phyloP scores from a whole-genome alignment of 2,113 vertebrate genomes.

The Pitta sordida region DNA sequence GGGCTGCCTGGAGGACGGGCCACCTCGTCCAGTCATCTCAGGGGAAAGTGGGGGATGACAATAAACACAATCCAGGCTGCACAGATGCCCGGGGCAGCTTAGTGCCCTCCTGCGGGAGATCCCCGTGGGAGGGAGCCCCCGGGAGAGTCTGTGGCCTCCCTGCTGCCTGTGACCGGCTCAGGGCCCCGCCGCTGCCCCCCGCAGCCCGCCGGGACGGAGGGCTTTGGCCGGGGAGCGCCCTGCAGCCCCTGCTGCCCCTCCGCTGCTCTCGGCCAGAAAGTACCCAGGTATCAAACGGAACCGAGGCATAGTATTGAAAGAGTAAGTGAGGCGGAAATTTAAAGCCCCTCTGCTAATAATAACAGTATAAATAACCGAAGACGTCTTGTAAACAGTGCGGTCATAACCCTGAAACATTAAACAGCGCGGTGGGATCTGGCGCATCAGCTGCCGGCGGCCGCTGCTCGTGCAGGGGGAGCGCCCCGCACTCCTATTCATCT shows the following conservation, averaged over 20 bases:
- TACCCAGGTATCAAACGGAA: constrained; percentile 47
- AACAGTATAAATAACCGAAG: constrained; percentile 94
- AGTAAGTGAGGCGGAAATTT: constrained; percentile 80
- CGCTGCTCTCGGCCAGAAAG: neutral
- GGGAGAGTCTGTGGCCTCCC: neutral
- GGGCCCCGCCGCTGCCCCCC: neutral
- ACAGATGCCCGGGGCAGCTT: neutral
- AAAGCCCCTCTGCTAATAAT: constrained; percentile 78
- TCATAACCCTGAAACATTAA: constrained; percentile 97
- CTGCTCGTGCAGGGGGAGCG: constrained; percentile 51
- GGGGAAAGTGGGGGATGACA: neutral
- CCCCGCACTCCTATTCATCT: constrained; percentile 71
- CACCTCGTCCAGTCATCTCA: neutral
- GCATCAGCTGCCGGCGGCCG: constrained; percentile 74
- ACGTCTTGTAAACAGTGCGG: constrained; percentile 94
- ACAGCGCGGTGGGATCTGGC: constrained; percentile 86
- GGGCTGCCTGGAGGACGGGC: neutral
- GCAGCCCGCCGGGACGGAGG: neutral
- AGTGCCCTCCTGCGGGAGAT: neutral
- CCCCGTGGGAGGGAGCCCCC: neutral
- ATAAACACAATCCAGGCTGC: neutral
- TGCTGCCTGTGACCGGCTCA: neutral
- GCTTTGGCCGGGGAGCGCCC: neutral
- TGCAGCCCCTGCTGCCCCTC: neutral
- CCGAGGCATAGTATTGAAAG: constrained; percentile 12